These are phyloP conservation scores for Tiliacea citrago DNA, from an alignment of 2,888 invertebrate species.

Conservation along the genomic window DNA sequence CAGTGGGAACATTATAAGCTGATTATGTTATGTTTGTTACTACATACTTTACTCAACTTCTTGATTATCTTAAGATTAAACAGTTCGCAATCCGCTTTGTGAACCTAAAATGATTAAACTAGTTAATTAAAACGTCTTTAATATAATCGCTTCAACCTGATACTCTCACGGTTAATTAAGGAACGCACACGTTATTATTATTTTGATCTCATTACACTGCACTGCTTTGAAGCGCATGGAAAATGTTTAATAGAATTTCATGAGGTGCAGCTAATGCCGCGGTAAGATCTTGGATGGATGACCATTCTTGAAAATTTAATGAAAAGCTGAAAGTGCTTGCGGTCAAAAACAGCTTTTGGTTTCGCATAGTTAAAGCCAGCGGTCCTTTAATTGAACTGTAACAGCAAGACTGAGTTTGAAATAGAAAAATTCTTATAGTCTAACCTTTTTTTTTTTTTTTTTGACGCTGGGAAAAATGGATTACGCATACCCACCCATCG, in stretches of 20 bases:
- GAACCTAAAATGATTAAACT: conserved; percentile 39
- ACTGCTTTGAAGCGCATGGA: too few relatives aligned
- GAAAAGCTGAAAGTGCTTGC: not conserved
- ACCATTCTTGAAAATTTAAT: not conserved
- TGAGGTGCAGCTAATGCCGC: not conserved
- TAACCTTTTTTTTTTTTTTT: too few relatives aligned
- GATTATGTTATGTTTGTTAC: too few relatives aligned
- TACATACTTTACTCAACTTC: conserved; percentile 29
- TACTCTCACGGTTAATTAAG: conserved; percentile 8
- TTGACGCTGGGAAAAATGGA: too few relatives aligned
- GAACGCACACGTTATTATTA: not conserved
- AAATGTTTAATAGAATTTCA: too few relatives aligned
- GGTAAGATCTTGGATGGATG: not conserved
- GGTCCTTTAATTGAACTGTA: not conserved
- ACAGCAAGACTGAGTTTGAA: not conserved
- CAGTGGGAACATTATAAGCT: too few relatives aligned
- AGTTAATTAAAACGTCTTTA: conserved; percentile 24
- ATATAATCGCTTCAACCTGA: conserved; percentile 24
- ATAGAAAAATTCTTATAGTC: not conserved
- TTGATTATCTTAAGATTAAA: conserved; percentile 29
- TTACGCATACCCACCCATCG: too few relatives aligned
- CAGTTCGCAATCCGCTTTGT: conserved; percentile 15
- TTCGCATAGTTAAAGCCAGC: not conserved
- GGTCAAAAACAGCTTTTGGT: too few relatives aligned
- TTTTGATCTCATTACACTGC: not conserved